Evolutionary conservation across 1,140 invertebrate species (phyloP).

Genomic region (Andricus grossulariae): DNA sequence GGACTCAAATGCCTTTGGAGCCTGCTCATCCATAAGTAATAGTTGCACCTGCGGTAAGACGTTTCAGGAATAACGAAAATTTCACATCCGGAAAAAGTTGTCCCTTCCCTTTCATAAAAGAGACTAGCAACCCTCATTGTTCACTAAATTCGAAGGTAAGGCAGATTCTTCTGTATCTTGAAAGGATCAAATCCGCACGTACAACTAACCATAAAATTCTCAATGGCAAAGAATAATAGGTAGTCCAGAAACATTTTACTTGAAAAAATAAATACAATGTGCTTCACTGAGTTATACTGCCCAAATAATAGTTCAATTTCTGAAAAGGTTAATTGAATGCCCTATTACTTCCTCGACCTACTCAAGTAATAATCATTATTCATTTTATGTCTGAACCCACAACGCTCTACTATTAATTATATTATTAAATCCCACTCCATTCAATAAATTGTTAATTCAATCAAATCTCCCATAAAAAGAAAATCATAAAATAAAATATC

Average conservation of each 20-base stretch:
- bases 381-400: not conserved
- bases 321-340: not conserved
- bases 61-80: constrained; percentile 11
- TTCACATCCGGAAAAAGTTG: constrained; percentile 13
- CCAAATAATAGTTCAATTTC: not conserved
- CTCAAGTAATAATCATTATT: not conserved
- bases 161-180: not conserved
- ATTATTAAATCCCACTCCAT: not conserved
- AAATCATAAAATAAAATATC: not conserved
- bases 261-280: not conserved
- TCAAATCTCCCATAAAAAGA: not conserved
- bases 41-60: constrained; percentile 11
- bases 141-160: not conserved
- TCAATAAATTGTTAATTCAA: not conserved
- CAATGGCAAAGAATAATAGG: not conserved
- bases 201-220: not conserved
- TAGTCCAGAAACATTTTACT: not conserved
- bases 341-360: not conserved
- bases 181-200: not conserved
- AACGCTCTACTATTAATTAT: not conserved
- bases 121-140: not conserved
- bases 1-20: constrained; percentile 15
- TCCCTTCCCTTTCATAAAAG: not conserved
- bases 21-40: constrained; percentile 51
- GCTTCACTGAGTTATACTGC: not conserved